Base-by-base conservation (phyloP, 2,113 vertebrate genomes). In the Mus pahari region DNA sequence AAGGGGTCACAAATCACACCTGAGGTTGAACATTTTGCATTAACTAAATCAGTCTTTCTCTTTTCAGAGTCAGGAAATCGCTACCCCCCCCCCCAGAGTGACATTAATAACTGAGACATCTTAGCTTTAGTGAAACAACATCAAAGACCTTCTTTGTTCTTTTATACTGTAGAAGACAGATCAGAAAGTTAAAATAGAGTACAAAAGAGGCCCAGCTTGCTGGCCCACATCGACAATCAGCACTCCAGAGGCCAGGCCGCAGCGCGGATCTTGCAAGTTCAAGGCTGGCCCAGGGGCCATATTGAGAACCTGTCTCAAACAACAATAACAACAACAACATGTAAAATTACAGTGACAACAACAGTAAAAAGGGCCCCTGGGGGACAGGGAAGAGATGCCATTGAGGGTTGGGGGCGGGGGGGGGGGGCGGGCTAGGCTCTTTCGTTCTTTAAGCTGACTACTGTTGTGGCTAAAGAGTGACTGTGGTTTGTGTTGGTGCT, bases 1-100 rank as follows among this genome's bases (percentile, higher is more conserved):
- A 58, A 58, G 55, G 36, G 48, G 48, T 79, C 31, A 1, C 1
- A 33, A 36, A 17, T 31, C 48, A 79, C 48, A 53, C 20, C 94
- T 55, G 26, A 91, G 60, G 77, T 83, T 68, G 42, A 77, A 10
- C 73, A 55, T 90, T 87, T 96, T 39, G 83, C 5, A 82, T 92
- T 42, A 82, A 10, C 53, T 75, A 64, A 89, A 86, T 78, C 74
- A 82, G 33, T 91, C 81, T 87, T 20, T 19, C 50, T 87, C 20
- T 87, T 86, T 82, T 81, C 45, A 78, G 75, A 88, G 42, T 17
- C n/a, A 77, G 26, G 81, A 83, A 45, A 31, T 28, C 58, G 31
- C n/a, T 28, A 28, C 2, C 24, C 36, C 75, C 24, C 24, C 42
- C 39, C 60, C n/a, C 31, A 89, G 74, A n/a, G 75, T 82, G 83